Percentiles rank a stretch among this genome's conserved stretches.
Conservation (phyloP, 2,797 vertebrate genomes). For the Setipinna tenuifilis region DNA sequence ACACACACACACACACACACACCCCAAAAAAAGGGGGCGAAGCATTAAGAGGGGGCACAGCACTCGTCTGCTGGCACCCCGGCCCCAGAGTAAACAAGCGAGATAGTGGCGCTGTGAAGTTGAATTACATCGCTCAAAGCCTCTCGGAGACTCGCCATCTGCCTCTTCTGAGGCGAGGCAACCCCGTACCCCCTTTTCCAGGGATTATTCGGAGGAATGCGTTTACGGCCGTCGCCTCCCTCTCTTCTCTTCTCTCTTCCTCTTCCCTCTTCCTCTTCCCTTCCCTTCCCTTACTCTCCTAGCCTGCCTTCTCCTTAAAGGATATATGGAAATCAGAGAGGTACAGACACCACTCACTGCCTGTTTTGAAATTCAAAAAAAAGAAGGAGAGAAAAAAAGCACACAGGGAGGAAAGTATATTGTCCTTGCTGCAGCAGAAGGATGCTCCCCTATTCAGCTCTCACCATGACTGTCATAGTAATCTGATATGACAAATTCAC, state of each 20-base stretch:
- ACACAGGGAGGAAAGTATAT: conserved; percentile 83
- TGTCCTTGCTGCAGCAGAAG: conserved; percentile 93
- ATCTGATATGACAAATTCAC: conserved; percentile 99
- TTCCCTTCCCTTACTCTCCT: neutral
- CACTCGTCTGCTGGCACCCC: conserved; percentile 71
- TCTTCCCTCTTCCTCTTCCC: neutral
- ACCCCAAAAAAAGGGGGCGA: conserved; percentile 14
- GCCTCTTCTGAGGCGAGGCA: conserved; percentile 66
- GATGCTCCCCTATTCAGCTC: conserved; percentile 90
- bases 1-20: conserved; percentile 43
- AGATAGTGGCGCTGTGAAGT: conserved; percentile 90
- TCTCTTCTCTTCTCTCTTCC: neutral
- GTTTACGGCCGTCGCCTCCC: conserved; percentile 88
- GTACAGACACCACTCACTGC: conserved; percentile 92
- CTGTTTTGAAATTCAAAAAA: conserved; percentile 98
- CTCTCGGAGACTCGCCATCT: conserved; percentile 64
- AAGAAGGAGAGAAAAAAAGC: conserved; percentile 48
- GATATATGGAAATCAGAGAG: conserved; percentile 98
- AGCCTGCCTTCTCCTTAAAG: conserved; percentile 82
- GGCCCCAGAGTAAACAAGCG: conserved; percentile 88
- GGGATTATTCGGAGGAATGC: conserved; percentile 96
- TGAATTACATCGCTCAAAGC: conserved; percentile 97
- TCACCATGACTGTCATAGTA: conserved; percentile 99
- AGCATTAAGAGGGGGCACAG: neutral
- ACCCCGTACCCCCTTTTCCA: conserved; percentile 85